Conservation (phyloP, 2,113 vertebrate genomes). For the Amblyornis subalaris region DNA sequence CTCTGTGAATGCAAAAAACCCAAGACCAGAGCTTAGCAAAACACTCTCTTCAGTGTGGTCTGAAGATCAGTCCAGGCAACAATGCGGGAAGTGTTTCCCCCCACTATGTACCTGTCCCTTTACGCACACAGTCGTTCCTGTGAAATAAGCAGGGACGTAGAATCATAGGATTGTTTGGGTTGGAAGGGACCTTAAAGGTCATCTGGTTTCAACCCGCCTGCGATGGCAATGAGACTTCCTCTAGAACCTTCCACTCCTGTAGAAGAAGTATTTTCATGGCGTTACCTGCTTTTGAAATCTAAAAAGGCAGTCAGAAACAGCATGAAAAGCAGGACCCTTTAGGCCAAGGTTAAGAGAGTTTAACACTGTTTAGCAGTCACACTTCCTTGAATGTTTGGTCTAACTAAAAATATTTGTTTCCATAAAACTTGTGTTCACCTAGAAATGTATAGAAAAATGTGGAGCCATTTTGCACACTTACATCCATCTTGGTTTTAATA, state of each 20-base stretch:
- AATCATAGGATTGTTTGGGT: not conserved
- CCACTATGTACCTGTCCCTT: fast-evolving
- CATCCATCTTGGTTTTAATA: not conserved
- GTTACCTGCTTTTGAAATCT: not conserved
- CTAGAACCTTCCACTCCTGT: not conserved
- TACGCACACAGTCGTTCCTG: not conserved
- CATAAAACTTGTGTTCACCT: not conserved
- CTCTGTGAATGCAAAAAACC: not conserved
- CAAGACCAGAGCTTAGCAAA: not conserved
- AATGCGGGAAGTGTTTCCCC: fast-evolving
- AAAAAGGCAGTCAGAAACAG: not conserved
- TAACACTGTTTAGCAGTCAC: not conserved
- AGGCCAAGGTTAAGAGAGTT: not conserved
- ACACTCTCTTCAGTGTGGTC: not conserved
- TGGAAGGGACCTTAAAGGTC: not conserved
- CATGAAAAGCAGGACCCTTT: not conserved
- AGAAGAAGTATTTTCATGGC: not conserved
- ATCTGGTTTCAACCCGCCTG: fast-evolving
- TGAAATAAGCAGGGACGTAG: not conserved
- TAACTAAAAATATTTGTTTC: not conserved
- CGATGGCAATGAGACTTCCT: not conserved
- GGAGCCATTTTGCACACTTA: not conserved
- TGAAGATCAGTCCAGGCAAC: not conserved
- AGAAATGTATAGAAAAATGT: not conserved
- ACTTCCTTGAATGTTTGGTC: not conserved